Evolutionary conservation across 2,113 vertebrate genomes (phyloP).

Genomic region (Salvelinus fontinalis): DNA sequence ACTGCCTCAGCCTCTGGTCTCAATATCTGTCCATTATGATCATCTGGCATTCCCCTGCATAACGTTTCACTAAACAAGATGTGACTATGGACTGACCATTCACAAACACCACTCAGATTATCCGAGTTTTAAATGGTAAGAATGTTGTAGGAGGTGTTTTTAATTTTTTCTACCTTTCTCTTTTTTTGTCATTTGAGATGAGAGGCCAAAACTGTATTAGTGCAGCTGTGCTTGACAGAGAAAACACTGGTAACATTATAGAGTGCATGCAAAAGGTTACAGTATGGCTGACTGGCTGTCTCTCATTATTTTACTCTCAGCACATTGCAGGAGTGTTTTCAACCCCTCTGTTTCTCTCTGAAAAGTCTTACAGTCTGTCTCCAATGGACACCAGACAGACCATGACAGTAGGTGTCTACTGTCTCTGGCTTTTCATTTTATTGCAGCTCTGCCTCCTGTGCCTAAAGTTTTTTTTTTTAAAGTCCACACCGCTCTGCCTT

Average conservation of each 20-base stretch:
- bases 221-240: not conserved
- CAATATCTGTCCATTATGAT: slow-evolving; percentile 58
- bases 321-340: slow-evolving; percentile 34
- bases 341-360: not conserved
- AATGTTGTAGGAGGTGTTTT: slow-evolving; percentile 15
- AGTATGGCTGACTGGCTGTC: slow-evolving; percentile 4
- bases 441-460: slow-evolving; percentile 42
- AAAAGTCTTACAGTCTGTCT: slow-evolving; percentile 9
- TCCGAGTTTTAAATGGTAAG: slow-evolving; percentile 40
- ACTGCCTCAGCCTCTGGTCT: slow-evolving; percentile 46
- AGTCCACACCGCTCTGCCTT: slow-evolving; percentile 35
- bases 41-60: slow-evolving; percentile 37
- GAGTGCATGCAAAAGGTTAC: slow-evolving; percentile 47
- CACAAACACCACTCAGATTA: slow-evolving; percentile 46
- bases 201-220: slow-evolving; percentile 13
- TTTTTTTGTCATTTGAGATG: slow-evolving; percentile 30
- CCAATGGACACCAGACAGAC: slow-evolving; percentile 5
- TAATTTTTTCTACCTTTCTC: not conserved
- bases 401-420: not conserved
- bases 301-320: slow-evolving; percentile 33
- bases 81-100: slow-evolving; percentile 43
- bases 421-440: slow-evolving; percentile 30
- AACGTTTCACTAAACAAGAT: slow-evolving; percentile 52
- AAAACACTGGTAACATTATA: not conserved
- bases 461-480: slow-evolving; percentile 35